These are phyloP conservation scores for Heliocidaris tuberculata DNA, from an alignment of 35 echinoderm and acorn worm genomes.

Conservation along the genomic window DNA sequence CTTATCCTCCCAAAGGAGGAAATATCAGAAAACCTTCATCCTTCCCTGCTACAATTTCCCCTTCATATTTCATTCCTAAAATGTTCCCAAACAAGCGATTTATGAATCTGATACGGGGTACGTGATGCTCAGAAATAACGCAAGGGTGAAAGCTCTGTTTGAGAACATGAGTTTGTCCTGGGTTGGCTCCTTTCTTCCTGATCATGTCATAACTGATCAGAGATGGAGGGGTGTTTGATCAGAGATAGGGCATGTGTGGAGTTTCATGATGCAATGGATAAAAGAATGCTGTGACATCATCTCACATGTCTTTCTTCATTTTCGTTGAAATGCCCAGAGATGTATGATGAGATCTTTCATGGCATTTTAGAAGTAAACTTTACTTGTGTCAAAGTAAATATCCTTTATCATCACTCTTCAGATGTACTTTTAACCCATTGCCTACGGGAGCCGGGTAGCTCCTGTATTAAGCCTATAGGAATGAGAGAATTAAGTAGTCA, in stretches of 20 bases:
- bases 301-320: no score
- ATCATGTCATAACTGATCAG: background rate
- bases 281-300: background rate
- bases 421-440: no score
- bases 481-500: no score
- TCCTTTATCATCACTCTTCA: background rate
- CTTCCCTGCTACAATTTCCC: background rate
- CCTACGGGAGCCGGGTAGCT: no score
- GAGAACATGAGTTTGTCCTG: background rate
- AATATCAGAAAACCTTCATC: background rate
- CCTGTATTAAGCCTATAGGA: no score
- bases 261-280: background rate
- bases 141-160: background rate
- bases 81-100: background rate
- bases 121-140: background rate
- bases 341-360: no score
- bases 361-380: no score
- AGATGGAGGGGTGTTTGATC: background rate
- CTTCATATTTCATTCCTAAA: background rate
- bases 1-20: background rate
- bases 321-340: no score
- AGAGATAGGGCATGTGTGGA: background rate
- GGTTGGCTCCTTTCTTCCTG: background rate
- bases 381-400: no score
- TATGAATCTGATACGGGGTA: background rate